A percentile compares a stretch with the other conserved stretches of the same genome.
Evolutionary conservation across 2,888 invertebrate species (phyloP).

Genomic region (Tachina fera): DNA sequence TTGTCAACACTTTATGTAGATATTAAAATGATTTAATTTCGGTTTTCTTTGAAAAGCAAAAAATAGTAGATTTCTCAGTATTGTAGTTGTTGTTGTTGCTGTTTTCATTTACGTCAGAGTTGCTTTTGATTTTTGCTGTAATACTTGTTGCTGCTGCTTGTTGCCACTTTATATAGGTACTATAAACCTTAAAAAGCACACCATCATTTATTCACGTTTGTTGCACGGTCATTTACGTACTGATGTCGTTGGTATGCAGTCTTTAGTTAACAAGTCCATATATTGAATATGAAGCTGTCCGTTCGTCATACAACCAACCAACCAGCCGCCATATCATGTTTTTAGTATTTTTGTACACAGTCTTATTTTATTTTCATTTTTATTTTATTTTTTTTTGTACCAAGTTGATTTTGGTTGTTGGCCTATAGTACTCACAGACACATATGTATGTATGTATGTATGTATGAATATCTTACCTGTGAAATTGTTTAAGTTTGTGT

Average conservation of each 20-base stretch:
- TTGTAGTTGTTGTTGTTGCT: not conserved
- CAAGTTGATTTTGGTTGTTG: constrained; percentile 45
- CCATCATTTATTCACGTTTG: constrained; percentile 59
- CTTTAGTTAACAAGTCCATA: constrained; percentile 66
- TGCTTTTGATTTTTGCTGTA: not conserved
- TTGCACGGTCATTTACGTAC: constrained; percentile 71
- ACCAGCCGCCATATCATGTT: constrained; percentile 57
- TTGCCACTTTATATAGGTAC: not conserved
- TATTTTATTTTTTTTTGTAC: constrained; percentile 23
- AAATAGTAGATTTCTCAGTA: constrained; percentile 8
- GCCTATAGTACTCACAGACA: constrained; percentile 38
- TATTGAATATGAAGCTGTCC: constrained; percentile 61
- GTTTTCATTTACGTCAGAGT: not conserved
- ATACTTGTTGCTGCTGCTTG: constrained; percentile 18
- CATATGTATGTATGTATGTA: not conserved
- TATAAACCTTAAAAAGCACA: not conserved
- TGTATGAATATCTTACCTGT: constrained; percentile 1
- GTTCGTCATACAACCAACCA: constrained; percentile 45
- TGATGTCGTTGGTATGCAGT: constrained; percentile 69
- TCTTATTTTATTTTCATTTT: not conserved
- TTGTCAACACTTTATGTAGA: not conserved
- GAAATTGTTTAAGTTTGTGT: constrained; percentile 28
- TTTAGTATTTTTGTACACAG: constrained; percentile 33
- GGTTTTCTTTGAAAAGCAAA: constrained; percentile 9
- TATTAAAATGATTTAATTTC: constrained; percentile 9